Evolutionary conservation across 2,888 invertebrate species (phyloP).

Genomic region (Lathronympha strigana): DNA sequence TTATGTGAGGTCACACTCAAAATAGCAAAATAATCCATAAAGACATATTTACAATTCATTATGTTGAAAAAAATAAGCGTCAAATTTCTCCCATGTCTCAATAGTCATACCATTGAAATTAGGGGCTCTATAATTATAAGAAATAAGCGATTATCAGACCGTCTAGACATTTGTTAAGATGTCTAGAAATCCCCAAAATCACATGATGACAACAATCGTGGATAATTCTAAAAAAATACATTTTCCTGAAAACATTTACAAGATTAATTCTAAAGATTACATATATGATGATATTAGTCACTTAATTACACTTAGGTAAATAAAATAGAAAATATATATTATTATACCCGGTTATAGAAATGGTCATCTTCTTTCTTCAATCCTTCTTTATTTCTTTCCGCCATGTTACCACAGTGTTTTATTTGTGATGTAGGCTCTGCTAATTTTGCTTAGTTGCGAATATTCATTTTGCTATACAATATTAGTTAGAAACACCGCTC

Average conservation of each 20-base stretch:
- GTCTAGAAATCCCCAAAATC: neutral
- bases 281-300: slow-evolving; percentile 14
- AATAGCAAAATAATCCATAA: slow-evolving; percentile 27
- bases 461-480: too few relatives aligned
- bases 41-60: slow-evolving; percentile 32
- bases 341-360: neutral
- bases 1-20: slow-evolving; percentile 34
- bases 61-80: slow-evolving; percentile 25
- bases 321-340: neutral
- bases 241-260: slow-evolving; percentile 17
- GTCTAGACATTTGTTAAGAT: neutral
- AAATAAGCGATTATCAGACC: neutral
- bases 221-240: neutral
- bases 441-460: neutral
- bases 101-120: neutral
- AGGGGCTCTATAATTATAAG: neutral
- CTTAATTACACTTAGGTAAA: neutral
- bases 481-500: too few relatives aligned
- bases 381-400: neutral
- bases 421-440: neutral
- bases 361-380: slow-evolving; percentile 12
- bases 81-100: slow-evolving; percentile 8
- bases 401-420: neutral
- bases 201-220: neutral
- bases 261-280: neutral